Base-by-base conservation (phyloP, 2,113 vertebrate genomes). In the Smithornis capensis region DNA sequence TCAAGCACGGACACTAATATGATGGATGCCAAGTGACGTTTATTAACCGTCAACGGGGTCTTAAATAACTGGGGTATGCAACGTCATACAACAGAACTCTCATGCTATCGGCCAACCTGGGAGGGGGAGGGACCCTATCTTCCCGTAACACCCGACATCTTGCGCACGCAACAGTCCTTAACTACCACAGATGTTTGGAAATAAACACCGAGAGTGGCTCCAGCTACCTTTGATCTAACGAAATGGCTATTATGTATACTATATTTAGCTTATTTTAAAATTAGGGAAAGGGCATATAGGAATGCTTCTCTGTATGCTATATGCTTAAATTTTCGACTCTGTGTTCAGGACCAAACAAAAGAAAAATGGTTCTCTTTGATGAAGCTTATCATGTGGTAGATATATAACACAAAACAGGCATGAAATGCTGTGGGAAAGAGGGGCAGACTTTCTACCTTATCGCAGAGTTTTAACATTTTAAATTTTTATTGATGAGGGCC, bases 321-420 rank as follows among this genome's bases (percentile, higher is more conserved):
- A 67, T 90, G 56, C 83, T 86, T 81, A 67, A 83, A 92, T 52
- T 92, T 93, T 83, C 80, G 93, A 87, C 83, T 93, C 68, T 92
- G 75, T 90, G 60, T 77, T 94, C 68, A 87, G 68, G 21, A 89
- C 86, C 87, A 93, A 94, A 93, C 89, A 95, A 96, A 95, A 93
- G 47, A 60, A 50, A 86, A 90, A 77, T 89, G 23, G 16, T 89
- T 93, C 76, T 59, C 64, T 93, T 93, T 89, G 80, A 94, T 89
- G 56, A 44, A 89, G 60, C 60, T 86, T 93, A 71, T 92, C 9
- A 83, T 93, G 93, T 88, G 76, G 83, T 65, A 67, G 56, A 89
- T 86, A 38, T 29, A 12, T 63, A 78, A 70, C 67, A 92, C 87
- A 93, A 91, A 96, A 68, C 33, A 81, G 29, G 71, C 47, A 49